Conservation (phyloP, 2,888 invertebrate species). For the Arrhopalites spinosus region DNA sequence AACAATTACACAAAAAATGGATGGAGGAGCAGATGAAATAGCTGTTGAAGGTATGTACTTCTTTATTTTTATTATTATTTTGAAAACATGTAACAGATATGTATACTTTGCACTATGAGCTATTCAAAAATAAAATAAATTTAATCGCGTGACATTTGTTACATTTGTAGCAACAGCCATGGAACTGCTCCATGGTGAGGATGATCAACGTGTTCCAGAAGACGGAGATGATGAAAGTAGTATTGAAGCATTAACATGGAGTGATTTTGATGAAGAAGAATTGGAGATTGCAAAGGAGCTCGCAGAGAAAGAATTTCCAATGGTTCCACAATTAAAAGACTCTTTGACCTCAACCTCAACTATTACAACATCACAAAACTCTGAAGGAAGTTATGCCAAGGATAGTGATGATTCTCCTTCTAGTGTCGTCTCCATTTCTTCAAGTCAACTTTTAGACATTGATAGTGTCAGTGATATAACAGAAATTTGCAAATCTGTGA, state of each 20-base stretch:
- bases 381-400: not conserved
- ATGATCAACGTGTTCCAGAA: not conserved
- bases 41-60: conserved; percentile 11
- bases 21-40: not conserved
- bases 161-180: too few relatives aligned
- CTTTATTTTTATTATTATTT: too few relatives aligned
- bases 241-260: conserved; percentile 55
- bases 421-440: conserved; percentile 13
- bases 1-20: not conserved
- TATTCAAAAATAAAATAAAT: too few relatives aligned
- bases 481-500: conserved; percentile 1
- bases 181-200: not conserved
- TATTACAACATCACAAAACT: not conserved
- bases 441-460: not conserved
- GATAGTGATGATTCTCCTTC: conserved; percentile 16
- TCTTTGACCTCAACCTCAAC: not conserved
- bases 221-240: conserved; percentile 47
- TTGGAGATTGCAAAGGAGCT: conserved; percentile 28
- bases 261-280: conserved; percentile 55
- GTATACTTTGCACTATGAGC: too few relatives aligned
- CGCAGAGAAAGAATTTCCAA: conserved; percentile 30
- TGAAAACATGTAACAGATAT: too few relatives aligned
- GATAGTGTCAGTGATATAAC: not conserved
- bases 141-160: too few relatives aligned
- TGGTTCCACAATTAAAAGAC: not conserved